Evolutionary conservation across 1,140 invertebrate species (phyloP).

Genomic region (Tetramorium alpestre): DNA sequence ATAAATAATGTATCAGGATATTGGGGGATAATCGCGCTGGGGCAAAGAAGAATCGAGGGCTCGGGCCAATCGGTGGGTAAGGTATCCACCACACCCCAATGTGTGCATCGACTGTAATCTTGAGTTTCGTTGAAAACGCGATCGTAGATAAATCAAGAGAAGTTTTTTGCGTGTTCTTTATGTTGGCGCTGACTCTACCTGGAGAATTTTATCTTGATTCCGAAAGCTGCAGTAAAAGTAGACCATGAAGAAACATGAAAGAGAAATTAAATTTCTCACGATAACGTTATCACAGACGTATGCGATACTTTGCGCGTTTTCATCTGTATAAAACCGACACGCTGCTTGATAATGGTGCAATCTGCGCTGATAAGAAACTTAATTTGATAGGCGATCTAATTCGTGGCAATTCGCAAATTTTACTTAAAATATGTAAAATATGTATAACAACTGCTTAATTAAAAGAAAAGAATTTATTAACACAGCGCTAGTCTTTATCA

Average conservation of each 20-base stretch:
- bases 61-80: conserved; percentile 42
- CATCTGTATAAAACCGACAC: not conserved
- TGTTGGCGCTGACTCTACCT: not conserved
- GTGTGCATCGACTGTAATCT: conserved; percentile 23
- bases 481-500: not conserved
- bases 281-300: conserved; percentile 28
- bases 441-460: not conserved
- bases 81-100: conserved; percentile 47
- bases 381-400: conserved; percentile 16
- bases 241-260: not conserved
- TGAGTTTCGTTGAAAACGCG: conserved; percentile 25
- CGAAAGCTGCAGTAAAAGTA: not conserved
- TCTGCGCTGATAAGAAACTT: conserved; percentile 10
- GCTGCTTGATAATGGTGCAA: conserved; percentile 10
- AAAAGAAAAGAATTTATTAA: not conserved
- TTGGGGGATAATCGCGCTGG: conserved; percentile 74
- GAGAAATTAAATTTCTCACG: conserved; percentile 47
- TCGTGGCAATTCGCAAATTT: not conserved
- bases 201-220: conserved; percentile 46
- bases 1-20: conserved; percentile 79
- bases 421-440: not conserved
- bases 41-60: conserved; percentile 63
- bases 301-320: conserved; percentile 1
- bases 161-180: conserved; percentile 18
- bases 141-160: conserved; percentile 53